Percentiles rank a stretch among this genome's conserved stretches.
Evolutionary conservation across 2,888 invertebrate species (phyloP).

Genomic region (Chrysina gloriosa): DNA sequence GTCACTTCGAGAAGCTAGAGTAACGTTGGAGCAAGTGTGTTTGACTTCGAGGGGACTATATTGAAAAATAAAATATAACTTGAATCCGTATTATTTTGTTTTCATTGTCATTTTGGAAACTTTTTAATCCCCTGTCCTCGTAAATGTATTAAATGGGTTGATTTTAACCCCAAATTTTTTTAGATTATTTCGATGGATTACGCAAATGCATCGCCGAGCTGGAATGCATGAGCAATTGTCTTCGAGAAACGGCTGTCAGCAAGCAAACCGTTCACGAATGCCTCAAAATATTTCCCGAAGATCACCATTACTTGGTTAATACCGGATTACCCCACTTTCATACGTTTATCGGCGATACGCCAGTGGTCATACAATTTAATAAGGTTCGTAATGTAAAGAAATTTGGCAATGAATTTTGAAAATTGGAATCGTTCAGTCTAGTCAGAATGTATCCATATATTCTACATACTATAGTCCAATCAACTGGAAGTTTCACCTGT

Average conservation of each 20-base stretch:
- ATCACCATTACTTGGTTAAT: neutral
- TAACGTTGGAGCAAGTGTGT: too few relatives aligned
- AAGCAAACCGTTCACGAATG: slow-evolving; percentile 10
- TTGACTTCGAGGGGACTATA: too few relatives aligned
- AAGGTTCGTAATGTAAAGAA: slow-evolving; percentile 5
- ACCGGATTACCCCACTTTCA: slow-evolving; percentile 32
- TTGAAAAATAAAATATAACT: too few relatives aligned
- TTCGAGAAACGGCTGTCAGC: neutral
- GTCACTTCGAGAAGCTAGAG: too few relatives aligned
- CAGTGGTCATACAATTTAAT: slow-evolving; percentile 25
- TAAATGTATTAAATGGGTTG: neutral
- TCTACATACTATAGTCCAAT: too few relatives aligned
- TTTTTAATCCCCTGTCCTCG: too few relatives aligned
- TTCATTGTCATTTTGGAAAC: too few relatives aligned
- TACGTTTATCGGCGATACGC: slow-evolving; percentile 27
- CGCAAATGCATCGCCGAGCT: slow-evolving; percentile 27
- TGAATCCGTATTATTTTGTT: too few relatives aligned
- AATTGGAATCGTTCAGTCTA: too few relatives aligned
- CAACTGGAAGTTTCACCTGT: too few relatives aligned
- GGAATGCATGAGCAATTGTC: slow-evolving; percentile 37
- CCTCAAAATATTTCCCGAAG: slow-evolving; percentile 19
- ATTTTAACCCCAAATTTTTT: neutral
- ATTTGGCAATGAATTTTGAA: neutral
- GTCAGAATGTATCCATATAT: too few relatives aligned
- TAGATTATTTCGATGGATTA: neutral